phyloP scores from a whole-genome alignment of 2,888 invertebrate species.

The Agrochola macilenta region DNA sequence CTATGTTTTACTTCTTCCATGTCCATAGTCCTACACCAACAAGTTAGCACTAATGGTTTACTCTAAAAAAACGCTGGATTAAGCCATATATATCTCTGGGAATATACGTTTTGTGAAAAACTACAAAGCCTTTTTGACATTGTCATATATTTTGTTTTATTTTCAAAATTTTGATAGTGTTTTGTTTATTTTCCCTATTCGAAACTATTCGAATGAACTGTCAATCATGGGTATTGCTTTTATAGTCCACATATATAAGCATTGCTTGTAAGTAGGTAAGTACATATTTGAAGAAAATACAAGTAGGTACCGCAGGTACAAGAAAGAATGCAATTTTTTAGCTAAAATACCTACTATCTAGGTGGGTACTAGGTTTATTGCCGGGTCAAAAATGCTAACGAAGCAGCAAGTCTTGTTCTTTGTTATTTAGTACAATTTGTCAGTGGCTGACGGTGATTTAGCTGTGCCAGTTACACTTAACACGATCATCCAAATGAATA shows the following conservation, averaged over 20 bases:
- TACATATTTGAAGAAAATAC: too few relatives aligned
- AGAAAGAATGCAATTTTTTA: neutral
- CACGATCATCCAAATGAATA: neutral
- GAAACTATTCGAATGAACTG: slow-evolving; percentile 43
- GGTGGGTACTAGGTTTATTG: neutral
- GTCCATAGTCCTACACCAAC: slow-evolving; percentile 12
- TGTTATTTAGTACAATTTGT: neutral
- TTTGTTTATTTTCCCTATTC: slow-evolving; percentile 57
- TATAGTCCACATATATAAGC: too few relatives aligned
- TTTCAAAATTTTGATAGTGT: slow-evolving; percentile 30
- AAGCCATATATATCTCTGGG: neutral
- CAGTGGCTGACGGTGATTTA: neutral
- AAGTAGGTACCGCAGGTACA: too few relatives aligned
- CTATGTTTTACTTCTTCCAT: slow-evolving; percentile 42
- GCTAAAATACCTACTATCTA: neutral
- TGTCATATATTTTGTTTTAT: slow-evolving; percentile 39
- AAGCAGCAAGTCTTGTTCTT: neutral
- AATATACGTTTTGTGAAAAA: slow-evolving; percentile 10
- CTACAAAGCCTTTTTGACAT: slow-evolving; percentile 28
- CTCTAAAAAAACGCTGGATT: neutral
- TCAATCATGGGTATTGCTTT: slow-evolving; percentile 16
- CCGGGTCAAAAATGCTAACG: neutral
- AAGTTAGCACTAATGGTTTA: slow-evolving; percentile 2
- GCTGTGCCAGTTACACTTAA: neutral
- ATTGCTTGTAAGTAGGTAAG: too few relatives aligned